Evolutionary conservation across 2,113 vertebrate genomes (phyloP).

Genomic region (Glaucomys volans): DNA sequence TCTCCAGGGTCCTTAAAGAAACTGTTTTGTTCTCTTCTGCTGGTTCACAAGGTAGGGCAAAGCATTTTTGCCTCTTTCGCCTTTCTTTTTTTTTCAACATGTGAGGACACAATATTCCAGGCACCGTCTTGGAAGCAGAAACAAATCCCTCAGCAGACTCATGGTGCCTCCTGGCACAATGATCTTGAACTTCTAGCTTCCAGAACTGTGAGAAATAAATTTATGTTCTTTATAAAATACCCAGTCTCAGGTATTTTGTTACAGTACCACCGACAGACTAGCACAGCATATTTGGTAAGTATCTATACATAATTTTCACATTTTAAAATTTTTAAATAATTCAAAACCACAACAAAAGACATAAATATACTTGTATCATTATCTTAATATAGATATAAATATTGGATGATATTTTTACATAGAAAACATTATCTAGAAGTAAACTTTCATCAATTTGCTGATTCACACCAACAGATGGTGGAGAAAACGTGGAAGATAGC

Average conservation of each 20-base stretch:
- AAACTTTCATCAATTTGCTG: not conserved
- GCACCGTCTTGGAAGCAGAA: not conserved
- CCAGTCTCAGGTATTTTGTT: no score
- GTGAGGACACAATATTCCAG: not conserved
- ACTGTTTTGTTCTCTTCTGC: not conserved
- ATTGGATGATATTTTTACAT: not conserved
- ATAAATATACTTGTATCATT: not conserved
- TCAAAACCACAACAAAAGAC: not conserved
- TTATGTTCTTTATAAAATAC: not conserved
- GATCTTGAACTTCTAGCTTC: not conserved
- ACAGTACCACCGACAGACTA: not conserved
- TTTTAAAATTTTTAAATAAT: not conserved
- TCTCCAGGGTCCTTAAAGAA: not conserved
- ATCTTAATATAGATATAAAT: not conserved
- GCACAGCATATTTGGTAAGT: not conserved
- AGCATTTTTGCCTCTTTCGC: no score
- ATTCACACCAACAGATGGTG: not conserved
- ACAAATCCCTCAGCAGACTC: not conserved
- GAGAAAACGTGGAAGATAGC: not conserved
- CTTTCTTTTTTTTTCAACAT: not conserved
- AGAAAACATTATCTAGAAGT: conserved; percentile 12
- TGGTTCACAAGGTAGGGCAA: not conserved
- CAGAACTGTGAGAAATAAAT: not conserved
- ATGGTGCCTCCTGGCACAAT: no score
- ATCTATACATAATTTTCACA: not conserved